Evolutionary conservation across 2,113 vertebrate species (phyloP), one percentile per base, ranked within the genome.

Genomic region (Taxidea taxus): DNA sequence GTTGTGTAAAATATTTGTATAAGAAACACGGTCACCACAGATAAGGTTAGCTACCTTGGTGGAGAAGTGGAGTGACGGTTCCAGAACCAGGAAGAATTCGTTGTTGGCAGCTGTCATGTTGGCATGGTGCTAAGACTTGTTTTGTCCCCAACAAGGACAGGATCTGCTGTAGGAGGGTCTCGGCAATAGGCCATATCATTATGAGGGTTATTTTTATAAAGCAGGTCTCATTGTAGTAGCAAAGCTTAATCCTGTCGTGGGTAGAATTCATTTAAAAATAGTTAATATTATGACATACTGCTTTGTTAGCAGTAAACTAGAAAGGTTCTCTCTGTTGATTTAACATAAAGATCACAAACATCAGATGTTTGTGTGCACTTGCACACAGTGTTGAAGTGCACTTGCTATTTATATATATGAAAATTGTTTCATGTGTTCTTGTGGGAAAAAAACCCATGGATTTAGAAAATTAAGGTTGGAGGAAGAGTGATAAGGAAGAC

Each of bases 131-230:
- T 97, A 86, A 94, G 18, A 56, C 91, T 96, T 93, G 77, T 94
- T 97, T 91, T 91, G 74, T 94, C 81, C 75, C 21, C 81, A 95
- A 54, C 95, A 96, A 94, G 80, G 96, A 93, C 89, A 93, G 90
- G 91, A 89, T 84, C 86, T 94, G 13, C 60, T 80, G 82, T 87
- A 86, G 96, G 96, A 97, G 97, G 93, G 93, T 97, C 93, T 95
- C 7, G 39, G 91, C 93, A 96, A 68, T 20, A 54, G 72, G 77
- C 72, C 89, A 78, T 21, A 37, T 68, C 78, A 89, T 94, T 91
- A 42, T 78, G 23, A 90, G 16, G 54, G 72, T 97, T 97, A 95
- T 97, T 98, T 97, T 98, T 97, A 91, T 94, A 94, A 89, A 95
- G 70, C 14, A 77, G 47, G 14, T 93, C 88, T 95, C 58, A 83